These are phyloP conservation scores for Microhierax caerulescens DNA, from an alignment of 2,797 vertebrate species.

Conservation along the genomic window DNA sequence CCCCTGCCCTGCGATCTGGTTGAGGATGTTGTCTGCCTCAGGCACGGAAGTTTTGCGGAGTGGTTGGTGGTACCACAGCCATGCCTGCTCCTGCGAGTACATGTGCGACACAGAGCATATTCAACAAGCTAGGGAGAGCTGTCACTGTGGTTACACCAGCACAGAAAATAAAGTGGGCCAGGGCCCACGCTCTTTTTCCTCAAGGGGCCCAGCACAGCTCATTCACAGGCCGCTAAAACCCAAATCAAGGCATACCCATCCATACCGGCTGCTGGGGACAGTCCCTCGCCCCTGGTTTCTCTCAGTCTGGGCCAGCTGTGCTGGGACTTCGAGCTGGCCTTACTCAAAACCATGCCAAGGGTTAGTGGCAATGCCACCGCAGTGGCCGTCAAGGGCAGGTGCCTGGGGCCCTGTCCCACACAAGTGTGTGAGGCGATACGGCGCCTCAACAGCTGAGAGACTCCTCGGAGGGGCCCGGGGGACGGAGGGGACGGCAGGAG, in stretches of 20 bases:
- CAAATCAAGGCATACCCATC: background rate
- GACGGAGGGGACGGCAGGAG: background rate
- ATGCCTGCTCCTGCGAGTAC: too few species aligned
- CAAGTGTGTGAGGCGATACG: background rate
- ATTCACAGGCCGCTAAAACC: background rate
- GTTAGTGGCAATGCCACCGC: background rate
- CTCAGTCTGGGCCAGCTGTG: background rate
- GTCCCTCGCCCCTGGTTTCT: background rate
- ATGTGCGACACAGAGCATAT: background rate
- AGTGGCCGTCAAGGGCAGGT: accelerated
- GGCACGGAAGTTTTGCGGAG: background rate
- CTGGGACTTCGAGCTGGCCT: background rate
- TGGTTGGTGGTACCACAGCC: background rate
- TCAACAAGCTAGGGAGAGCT: background rate
- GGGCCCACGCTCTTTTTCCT: background rate
- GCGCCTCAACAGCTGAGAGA: background rate
- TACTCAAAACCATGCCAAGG: background rate
- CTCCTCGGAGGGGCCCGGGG: background rate
- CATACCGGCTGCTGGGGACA: background rate
- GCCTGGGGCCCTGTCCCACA: background rate
- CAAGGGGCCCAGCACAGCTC: background rate
- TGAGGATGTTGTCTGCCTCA: background rate
- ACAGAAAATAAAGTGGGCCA: background rate
- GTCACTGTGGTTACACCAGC: background rate
- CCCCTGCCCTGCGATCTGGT: background rate